These are phyloP conservation scores for Eufriesea mexicana DNA, from an alignment of 1,140 invertebrate species.

Conservation along the genomic window DNA sequence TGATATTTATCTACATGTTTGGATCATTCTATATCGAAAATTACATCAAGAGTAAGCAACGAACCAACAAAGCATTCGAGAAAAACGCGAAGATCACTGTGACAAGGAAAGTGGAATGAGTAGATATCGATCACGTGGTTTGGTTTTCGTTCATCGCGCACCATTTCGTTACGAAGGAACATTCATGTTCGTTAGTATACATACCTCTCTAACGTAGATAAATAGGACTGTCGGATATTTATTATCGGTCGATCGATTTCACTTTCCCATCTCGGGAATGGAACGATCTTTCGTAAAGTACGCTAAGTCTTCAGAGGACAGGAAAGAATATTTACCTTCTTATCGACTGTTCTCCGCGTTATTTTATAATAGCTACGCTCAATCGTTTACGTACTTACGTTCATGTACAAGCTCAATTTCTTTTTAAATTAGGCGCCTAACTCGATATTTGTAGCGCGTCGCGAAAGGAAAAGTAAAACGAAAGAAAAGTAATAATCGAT, in stretches of 20 bases:
- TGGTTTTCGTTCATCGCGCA: neutral
- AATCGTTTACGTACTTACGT: too few relatives aligned
- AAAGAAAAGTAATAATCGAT: neutral
- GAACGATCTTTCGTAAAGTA: neutral
- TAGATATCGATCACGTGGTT: too few relatives aligned
- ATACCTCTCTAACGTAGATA: neutral
- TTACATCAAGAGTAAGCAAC: constrained; percentile 82
- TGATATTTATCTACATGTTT: constrained; percentile 93
- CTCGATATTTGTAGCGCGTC: too few relatives aligned
- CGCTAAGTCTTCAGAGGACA: too few relatives aligned
- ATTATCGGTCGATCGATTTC: neutral
- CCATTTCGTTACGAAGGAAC: too few relatives aligned
- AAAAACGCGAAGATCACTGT: constrained; percentile 62
- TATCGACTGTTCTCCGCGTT: too few relatives aligned
- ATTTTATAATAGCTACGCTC: too few relatives aligned
- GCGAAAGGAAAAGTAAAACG: neutral
- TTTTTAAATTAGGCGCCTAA: too few relatives aligned
- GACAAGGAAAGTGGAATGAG: neutral
- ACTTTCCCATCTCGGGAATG: neutral
- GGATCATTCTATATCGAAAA: constrained; percentile 91
- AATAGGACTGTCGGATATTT: neutral
- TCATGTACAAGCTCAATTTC: too few relatives aligned
- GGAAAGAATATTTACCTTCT: too few relatives aligned
- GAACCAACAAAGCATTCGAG: constrained; percentile 46
- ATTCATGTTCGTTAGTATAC: neutral